Conservation (phyloP, 2,797 vertebrate species). For the Erethizon dorsatum region DNA sequence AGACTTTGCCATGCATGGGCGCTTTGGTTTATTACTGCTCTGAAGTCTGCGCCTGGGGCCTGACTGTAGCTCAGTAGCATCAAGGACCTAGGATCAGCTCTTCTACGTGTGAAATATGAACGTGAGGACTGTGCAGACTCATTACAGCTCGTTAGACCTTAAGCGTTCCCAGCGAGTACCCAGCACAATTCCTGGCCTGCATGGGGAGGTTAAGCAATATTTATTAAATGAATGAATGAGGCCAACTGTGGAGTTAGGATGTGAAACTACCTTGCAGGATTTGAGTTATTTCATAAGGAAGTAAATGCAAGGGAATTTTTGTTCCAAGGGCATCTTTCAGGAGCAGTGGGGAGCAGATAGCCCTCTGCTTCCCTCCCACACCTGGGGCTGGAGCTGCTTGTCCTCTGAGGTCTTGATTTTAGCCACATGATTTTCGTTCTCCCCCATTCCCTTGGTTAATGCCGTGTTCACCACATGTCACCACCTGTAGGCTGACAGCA, state of each 20-base stretch:
- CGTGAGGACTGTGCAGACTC: not conserved
- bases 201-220: not conserved
- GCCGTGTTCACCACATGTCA: not conserved
- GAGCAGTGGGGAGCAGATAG: not conserved
- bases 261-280: not conserved
- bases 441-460: not conserved
- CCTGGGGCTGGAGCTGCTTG: not conserved
- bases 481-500: not conserved
- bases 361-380: not conserved
- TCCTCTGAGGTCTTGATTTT: not conserved
- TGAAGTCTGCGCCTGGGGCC: not conserved
- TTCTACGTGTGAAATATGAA: not conserved
- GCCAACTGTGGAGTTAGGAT: not conserved
- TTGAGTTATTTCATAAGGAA: conserved; percentile 12
- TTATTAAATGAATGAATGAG: not conserved
- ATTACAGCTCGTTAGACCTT: not conserved
- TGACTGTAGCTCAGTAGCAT: not conserved
- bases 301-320: not conserved
- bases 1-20: not conserved
- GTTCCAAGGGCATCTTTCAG: not conserved
- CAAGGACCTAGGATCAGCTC: not conserved
- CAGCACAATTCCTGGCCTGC: not conserved
- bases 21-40: not conserved
- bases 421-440: not conserved
- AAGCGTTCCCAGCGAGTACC: not conserved